Evolutionary conservation across 2,888 invertebrate species (phyloP), one percentile per base, ranked within the genome.

Genomic region (Drosophila flavopinicola): DNA sequence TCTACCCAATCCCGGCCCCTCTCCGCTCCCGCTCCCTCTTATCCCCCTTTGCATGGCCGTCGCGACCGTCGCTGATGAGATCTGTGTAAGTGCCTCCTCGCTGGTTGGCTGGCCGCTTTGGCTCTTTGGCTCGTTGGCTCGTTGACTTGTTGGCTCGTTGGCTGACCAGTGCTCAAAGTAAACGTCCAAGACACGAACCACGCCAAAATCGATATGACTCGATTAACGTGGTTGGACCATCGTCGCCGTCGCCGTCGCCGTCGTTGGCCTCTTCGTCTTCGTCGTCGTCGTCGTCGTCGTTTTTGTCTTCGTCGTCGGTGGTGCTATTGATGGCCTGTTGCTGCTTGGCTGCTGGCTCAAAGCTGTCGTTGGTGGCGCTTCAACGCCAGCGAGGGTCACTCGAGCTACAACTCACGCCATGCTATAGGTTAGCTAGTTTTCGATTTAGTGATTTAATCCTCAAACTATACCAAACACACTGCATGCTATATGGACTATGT

Each of bases 201-300:
- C 58, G 69, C 78, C 80, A 83, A 83, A 86, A 86, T 84, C 84
- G 83, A 86, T 83, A 83, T 85, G 86, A 84, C 86, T 83, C 83
- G 83, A 84, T 84, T 80, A 80, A 80, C 85, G 83, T 80, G 70
- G 71, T 63, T 61, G 75, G 72, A 72, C 44, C 64, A 61, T 33
- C 59, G 51, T 45, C 63, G 44, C 20, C 45, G 30, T 37, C 38
- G n/a, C 32, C 56, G 37, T 33, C 47, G 42, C 35, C 48, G 13
- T 25, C 56, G 41, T 15, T 42, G 38, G 54, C 66, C 27, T 45
- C 66, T 41, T 44, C 56, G 41, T 39, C 41, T 15, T 20, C 17
- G 4, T 17, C n/a, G 6, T 15, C 42, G 17, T 13, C 20, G 20
- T 20, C n/a, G 11, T 45, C 53, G 35, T 25, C 61, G 7, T 13